Evolutionary conservation across 53 echinoderm and acorn worm genomes (phyloP), one percentile per base, ranked within the genome.

Genomic region (Arbacia lixula): DNA sequence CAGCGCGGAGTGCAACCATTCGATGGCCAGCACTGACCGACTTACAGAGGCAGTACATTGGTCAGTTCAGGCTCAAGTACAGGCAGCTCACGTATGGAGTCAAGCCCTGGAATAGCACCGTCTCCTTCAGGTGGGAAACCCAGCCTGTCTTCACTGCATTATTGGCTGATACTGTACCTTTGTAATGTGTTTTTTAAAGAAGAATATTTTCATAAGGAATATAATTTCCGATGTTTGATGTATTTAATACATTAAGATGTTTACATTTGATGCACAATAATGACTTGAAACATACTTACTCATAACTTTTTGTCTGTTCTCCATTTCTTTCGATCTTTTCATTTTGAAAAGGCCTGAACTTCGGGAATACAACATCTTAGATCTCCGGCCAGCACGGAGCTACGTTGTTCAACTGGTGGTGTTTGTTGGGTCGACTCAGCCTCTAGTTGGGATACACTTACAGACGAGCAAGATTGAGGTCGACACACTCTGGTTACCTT

Each of bases 381-480:
- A 88, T 32, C 85, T 99, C 43, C 74, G 92, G 37, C 92, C 99
- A 62, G 94, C 86, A n/a, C 83, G 92, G 43, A 99, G 92, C 76
- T 99, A 99, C 38, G 88, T 98, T 10, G 92, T 92, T 24, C 90
- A 92, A 53, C 39, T 99, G 38, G 95, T 95, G 26, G 95, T 99
- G 36, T 26, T 99, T 12, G 61, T 99, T 20, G 99, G 94, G 9
- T 66, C 66, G 0, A 37, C 66, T 6, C 40, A 43, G 28, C 12
- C 69, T 17, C 46, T 42, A 43, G 69, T 69, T 21, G 69, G 69
- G 20, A 89, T 99, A 38, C 92, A 92, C 84, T 68, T 99, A 24
- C 92, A 92, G 68, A 90, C 94, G 14, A 99, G 95, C 69, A 92
- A 92, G 25, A 67, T 94, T 35, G 96, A 96, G 65, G 68, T 96